phyloP scores from a whole-genome alignment of 2,113 vertebrate species.

The Alethe diademata region DNA sequence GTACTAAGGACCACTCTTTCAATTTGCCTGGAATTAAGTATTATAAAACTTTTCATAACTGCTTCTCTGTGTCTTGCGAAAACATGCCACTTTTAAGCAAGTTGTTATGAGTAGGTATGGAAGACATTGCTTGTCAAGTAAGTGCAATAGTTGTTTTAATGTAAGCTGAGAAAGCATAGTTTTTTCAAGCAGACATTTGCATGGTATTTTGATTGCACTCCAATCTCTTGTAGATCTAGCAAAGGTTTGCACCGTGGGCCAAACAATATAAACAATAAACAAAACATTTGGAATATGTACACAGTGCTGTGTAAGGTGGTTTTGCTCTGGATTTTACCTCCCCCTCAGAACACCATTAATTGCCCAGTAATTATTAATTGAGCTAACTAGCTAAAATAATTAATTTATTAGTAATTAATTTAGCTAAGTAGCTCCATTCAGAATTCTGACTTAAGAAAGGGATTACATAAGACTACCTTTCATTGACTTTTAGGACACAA shows the following conservation, averaged over 20 bases:
- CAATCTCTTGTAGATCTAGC: not conserved
- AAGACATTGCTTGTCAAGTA: not conserved
- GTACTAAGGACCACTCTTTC: conserved; percentile 97
- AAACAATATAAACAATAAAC: not conserved
- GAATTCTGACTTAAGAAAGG: not conserved
- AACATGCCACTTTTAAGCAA: not conserved
- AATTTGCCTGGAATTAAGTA: conserved; percentile 84
- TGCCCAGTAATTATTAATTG: not conserved
- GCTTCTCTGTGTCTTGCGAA: not conserved
- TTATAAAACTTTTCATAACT: not conserved
- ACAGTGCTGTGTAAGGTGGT: not conserved
- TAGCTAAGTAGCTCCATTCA: not conserved
- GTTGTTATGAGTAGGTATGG: not conserved
- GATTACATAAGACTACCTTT: not conserved
- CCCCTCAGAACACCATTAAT: not conserved
- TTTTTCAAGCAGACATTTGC: not conserved
- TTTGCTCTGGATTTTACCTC: not conserved
- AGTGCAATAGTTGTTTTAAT: not conserved
- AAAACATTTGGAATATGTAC: not conserved
- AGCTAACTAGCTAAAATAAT: not conserved
- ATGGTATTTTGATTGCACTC: not conserved
- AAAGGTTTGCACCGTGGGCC: not conserved
- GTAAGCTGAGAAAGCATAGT: not conserved
- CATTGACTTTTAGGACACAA: not conserved
- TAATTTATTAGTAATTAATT: not conserved